Conservation (phyloP, 2,888 invertebrate species). For the Proisotoma minuta region DNA sequence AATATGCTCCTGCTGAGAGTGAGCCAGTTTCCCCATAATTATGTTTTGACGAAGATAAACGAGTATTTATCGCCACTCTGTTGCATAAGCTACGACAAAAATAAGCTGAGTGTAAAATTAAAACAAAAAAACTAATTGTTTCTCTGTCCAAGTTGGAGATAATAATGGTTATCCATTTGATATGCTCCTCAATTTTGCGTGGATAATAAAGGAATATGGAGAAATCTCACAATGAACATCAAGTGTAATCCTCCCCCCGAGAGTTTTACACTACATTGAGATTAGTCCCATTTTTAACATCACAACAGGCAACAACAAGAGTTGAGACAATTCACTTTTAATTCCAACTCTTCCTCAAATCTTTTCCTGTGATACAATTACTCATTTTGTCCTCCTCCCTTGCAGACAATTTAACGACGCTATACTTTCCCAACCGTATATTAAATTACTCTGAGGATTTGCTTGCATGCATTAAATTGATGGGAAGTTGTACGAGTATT, state of each 20-base stretch:
- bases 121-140: constrained; percentile 26
- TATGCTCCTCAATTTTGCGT: constrained; percentile 19
- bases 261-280: no score
- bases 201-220: constrained; percentile 10
- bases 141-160: constrained; percentile 5
- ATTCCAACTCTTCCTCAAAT: not conserved
- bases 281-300: no score
- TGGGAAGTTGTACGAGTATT: no score
- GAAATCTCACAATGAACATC: no score
- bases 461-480: no score
- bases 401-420: no score
- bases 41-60: not conserved
- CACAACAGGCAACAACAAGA: no score
- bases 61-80: not conserved
- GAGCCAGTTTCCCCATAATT: not conserved
- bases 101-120: constrained; percentile 20
- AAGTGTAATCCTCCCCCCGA: no score
- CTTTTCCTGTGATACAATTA: not conserved
- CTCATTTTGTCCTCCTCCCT: no score
- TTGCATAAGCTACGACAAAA: not conserved
- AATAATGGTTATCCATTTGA: constrained; percentile 18
- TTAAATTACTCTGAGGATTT: no score
- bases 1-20: not conserved
- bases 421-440: no score
- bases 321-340: not conserved